A percentile compares a stretch with the other conserved stretches of the same genome.
Evolutionary conservation across 2,797 vertebrate species (phyloP).

Genomic region (Mus caroli): DNA sequence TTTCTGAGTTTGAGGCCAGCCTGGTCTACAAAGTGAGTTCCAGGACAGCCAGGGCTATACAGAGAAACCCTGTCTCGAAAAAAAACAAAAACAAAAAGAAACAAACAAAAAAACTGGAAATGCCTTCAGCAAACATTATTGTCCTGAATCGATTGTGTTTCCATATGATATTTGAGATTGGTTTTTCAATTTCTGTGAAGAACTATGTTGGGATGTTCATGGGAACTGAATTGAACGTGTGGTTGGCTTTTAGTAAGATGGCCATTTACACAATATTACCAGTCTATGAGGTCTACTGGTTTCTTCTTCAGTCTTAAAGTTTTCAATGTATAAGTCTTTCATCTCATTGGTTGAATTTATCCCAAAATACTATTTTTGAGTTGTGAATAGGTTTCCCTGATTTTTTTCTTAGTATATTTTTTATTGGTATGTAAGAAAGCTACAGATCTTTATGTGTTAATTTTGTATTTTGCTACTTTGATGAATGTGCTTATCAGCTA

Average conservation of each 20-base stretch:
- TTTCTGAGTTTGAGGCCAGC: no score
- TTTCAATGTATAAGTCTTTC: not conserved
- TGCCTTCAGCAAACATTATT: not conserved
- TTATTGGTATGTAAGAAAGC: not conserved
- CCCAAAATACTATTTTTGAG: not conserved
- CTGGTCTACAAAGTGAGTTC: no score
- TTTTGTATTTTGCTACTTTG: not conserved
- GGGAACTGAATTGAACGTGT: not conserved
- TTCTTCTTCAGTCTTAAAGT: not conserved
- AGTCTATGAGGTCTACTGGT: not conserved
- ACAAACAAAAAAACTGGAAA: not conserved
- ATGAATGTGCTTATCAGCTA: not conserved
- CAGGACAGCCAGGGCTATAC: no score
- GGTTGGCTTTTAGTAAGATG: not conserved
- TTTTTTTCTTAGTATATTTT: not conserved
- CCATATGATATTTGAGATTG: not conserved
- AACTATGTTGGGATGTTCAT: not conserved
- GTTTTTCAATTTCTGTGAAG: not conserved
- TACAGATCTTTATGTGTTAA: not conserved
- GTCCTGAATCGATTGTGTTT: not conserved
- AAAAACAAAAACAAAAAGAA: no score
- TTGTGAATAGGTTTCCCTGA: not conserved
- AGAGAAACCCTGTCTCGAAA: no score
- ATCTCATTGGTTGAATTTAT: not conserved
- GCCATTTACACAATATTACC: not conserved